phyloP scores from a whole-genome alignment of 2,113 vertebrate genomes.

The Danio rerio region GRCz12tu NC_133186.1:8152001-8152500 shows the following conservation, averaged over 20 bases:
- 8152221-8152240: constrained; percentile 29
- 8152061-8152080: too few species aligned
- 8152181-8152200: not conserved
- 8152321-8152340: constrained; percentile 52
- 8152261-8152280: constrained; percentile 28
- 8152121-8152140: too few species aligned
- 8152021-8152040: too few species aligned
- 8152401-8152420: constrained; percentile 58
- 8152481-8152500: constrained; percentile 58
- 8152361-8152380: constrained; percentile 55
- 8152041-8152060: too few species aligned
- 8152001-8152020: too few species aligned
- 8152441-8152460: constrained; percentile 73
- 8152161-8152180: not conserved
- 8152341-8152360: constrained; percentile 52
- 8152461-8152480: constrained; percentile 57
- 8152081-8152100: too few species aligned
- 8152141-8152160: too few species aligned
- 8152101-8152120: too few species aligned
- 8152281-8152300: constrained; percentile 44
- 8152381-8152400: constrained; percentile 67
- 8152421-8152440: constrained; percentile 64
- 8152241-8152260: not conserved
- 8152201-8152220: not conserved
- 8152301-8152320: constrained; percentile 55